Evolutionary conservation across 2,113 vertebrate species (phyloP).

Genomic region (Nothocercus nigrocapillus): DNA sequence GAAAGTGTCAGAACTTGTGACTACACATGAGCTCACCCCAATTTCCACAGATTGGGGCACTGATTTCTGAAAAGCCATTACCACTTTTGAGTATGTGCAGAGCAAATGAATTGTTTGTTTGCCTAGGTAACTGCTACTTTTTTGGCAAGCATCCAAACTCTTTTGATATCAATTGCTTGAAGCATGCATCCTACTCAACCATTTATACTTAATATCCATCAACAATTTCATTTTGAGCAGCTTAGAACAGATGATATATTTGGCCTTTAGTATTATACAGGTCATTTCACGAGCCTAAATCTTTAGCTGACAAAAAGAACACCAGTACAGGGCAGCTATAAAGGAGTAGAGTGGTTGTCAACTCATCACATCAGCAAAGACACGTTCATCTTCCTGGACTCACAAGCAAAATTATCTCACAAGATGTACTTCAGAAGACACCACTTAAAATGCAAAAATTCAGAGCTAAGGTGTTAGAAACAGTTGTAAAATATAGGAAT

Average conservation of each 20-base stretch:
- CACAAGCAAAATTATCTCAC: not conserved
- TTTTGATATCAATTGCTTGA: not conserved
- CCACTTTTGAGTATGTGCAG: not conserved
- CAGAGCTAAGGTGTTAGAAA: conserved; percentile 50
- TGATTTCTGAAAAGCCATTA: not conserved
- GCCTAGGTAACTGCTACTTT: not conserved
- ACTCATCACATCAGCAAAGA: not conserved
- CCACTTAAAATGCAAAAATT: conserved; percentile 42
- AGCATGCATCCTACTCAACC: not conserved
- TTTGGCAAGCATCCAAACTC: not conserved
- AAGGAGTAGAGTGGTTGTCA: not conserved
- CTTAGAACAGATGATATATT: not conserved
- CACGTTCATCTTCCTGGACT: not conserved
- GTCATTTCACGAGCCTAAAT: not conserved
- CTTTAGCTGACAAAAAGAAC: too few species aligned
- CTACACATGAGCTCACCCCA: not conserved
- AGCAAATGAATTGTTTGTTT: not conserved
- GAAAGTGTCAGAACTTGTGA: not conserved
- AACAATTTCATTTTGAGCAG: not conserved
- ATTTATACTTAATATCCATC: not conserved
- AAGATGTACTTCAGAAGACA: conserved; percentile 14
- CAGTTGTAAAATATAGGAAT: conserved; percentile 62
- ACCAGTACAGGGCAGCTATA: not conserved
- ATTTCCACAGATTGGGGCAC: not conserved
- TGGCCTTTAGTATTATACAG: not conserved